Percentiles rank a stretch among this genome's conserved stretches.
These are phyloP conservation scores for Ameiurus melas DNA, from an alignment of 2,113 vertebrate species.

Conservation along the genomic window DNA sequence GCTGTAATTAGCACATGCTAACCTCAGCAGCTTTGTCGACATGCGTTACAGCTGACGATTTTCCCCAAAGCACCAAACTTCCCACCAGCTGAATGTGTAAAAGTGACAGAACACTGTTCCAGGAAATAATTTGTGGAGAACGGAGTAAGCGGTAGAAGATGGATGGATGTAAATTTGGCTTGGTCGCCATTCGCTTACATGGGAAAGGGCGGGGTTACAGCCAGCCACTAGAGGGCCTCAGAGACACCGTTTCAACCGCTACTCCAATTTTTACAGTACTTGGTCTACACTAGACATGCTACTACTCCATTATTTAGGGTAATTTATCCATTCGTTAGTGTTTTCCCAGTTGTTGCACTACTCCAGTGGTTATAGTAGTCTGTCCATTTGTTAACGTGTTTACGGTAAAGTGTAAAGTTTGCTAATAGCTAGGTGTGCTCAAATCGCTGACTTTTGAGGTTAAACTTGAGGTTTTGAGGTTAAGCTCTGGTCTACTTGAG, in stretches of 20 bases:
- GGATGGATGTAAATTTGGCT: neutral
- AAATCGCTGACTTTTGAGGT: neutral
- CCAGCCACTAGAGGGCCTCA: neutral
- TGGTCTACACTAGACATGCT: neutral
- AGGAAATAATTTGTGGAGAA: neutral
- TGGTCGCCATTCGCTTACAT: neutral
- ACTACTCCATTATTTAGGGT: neutral
- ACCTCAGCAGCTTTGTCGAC: neutral
- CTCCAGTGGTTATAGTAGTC: neutral
- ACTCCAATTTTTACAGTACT: neutral
- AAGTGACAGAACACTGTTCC: neutral
- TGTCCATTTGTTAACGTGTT: neutral
- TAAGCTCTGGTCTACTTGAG: neutral
- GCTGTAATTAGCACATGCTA: conserved; percentile 3
- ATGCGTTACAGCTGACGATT: neutral
- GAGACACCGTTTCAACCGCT: neutral
- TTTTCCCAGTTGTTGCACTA: neutral
- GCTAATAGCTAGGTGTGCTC: neutral
- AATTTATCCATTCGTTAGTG: neutral
- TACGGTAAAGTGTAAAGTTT: neutral
- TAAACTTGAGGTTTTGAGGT: neutral
- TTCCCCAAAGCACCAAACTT: neutral
- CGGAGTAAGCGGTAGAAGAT: too few relatives aligned
- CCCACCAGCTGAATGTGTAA: neutral
- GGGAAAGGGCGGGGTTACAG: neutral